A percentile compares a stretch with the other conserved stretches of the same genome.
Conservation (phyloP, 1,140 invertebrate genomes). For the Bombus ignitus region DNA sequence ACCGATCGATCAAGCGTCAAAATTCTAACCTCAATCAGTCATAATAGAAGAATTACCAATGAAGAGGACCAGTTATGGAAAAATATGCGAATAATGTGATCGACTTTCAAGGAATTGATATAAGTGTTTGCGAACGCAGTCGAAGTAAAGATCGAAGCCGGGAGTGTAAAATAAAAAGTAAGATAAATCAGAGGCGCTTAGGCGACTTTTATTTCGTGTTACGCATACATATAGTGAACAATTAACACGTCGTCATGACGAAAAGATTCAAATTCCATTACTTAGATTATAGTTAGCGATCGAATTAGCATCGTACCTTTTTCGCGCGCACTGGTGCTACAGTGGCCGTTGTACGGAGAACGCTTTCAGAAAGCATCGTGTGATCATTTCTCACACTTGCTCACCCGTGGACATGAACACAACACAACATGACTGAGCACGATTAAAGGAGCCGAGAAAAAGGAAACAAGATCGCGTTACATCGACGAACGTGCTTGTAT, state of each 20-base stretch:
- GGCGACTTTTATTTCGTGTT: constrained; percentile 54
- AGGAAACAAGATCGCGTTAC: background rate
- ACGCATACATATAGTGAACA: constrained; percentile 38
- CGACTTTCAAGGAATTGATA: no score
- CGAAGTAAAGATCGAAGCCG: constrained; percentile 2
- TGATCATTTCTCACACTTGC: background rate
- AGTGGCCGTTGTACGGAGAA: constrained; percentile 29
- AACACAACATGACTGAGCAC: background rate
- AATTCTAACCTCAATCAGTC: background rate
- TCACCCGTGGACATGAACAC: background rate
- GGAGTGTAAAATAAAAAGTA: constrained; percentile 28
- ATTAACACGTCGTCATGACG: constrained; percentile 11
- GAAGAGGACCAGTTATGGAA: no score
- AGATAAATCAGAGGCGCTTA: constrained; percentile 35
- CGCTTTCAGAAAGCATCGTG: background rate
- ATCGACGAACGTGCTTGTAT: background rate
- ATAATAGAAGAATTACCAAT: no score
- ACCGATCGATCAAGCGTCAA: background rate
- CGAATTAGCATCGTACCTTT: constrained; percentile 45
- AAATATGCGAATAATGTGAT: background rate
- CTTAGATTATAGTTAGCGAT: constrained; percentile 38
- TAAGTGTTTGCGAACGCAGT: background rate
- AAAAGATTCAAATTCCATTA: constrained; percentile 50
- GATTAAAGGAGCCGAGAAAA: background rate
- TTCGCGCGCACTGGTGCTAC: constrained; percentile 46